These are phyloP conservation scores for Tauraco erythrolophus DNA, from an alignment of 2,113 vertebrate genomes.

Conservation along the genomic window DNA sequence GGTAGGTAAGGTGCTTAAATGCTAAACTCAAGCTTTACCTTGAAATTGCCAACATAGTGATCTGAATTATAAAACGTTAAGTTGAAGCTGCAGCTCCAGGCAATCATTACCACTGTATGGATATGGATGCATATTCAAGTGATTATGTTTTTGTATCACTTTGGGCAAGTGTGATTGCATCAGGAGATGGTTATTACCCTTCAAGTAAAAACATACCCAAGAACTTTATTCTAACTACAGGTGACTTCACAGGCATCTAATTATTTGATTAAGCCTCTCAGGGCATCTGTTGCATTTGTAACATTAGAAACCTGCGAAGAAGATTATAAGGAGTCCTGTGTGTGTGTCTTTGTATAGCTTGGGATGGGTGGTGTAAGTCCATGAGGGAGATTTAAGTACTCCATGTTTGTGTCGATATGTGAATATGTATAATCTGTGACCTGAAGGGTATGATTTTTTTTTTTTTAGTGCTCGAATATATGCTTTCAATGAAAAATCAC, in stretches of 20 bases:
- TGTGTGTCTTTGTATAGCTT: background rate
- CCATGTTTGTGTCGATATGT: background rate
- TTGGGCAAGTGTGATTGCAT: background rate
- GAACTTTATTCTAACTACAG: background rate
- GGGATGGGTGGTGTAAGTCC: background rate
- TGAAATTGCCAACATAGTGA: background rate
- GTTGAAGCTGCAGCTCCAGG: background rate
- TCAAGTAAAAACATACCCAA: background rate
- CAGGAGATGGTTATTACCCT: background rate
- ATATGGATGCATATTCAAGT: background rate
- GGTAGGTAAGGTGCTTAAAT: background rate
- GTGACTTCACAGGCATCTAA: background rate
- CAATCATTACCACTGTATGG: background rate
- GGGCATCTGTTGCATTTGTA: background rate
- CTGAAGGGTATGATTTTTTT: background rate
- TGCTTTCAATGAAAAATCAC: background rate
- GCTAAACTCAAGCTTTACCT: background rate
- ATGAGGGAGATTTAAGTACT: background rate
- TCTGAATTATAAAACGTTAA: background rate
- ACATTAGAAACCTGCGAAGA: background rate
- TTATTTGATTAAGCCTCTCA: background rate
- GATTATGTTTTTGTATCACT: background rate
- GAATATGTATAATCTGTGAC: background rate
- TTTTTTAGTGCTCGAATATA: background rate
- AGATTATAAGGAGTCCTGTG: background rate